Evolutionary conservation across 2,797 vertebrate species (phyloP).

Genomic region (Potorous gilbertii): DNA sequence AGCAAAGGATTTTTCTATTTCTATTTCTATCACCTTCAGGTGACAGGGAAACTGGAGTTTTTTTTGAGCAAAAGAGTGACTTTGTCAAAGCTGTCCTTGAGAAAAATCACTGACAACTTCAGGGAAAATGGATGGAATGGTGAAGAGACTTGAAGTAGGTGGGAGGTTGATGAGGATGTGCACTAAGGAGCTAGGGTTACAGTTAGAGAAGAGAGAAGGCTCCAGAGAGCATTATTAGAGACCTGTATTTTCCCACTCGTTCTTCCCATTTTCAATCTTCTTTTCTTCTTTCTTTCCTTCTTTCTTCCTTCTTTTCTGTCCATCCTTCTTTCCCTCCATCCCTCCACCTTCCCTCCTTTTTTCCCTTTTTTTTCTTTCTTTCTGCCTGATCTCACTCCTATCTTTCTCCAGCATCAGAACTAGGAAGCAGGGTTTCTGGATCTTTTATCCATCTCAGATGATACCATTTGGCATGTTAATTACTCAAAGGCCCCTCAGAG

Average conservation of each 20-base stretch:
- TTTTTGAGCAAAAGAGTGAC: not conserved
- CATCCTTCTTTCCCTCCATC: not conserved
- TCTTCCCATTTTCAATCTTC: too few species aligned
- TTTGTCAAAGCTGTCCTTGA: conserved; percentile 30
- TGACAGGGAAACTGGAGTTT: not conserved
- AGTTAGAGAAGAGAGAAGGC: not conserved
- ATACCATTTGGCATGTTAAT: not conserved
- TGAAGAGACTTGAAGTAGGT: not conserved
- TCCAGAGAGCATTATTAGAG: not conserved
- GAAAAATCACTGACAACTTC: conserved; percentile 18
- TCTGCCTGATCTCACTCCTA: not conserved
- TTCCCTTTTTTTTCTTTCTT: not conserved
- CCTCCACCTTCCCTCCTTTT: not conserved
- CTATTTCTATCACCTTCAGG: conserved; percentile 7
- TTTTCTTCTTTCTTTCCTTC: not conserved
- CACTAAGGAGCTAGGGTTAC: not conserved
- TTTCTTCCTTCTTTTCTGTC: not conserved
- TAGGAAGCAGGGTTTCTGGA: not conserved
- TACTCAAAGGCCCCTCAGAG: not conserved
- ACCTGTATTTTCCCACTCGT: not conserved
- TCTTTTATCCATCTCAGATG: not conserved
- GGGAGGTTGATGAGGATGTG: not conserved
- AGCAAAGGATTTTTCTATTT: conserved; percentile 22
- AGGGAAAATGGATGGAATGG: conserved; percentile 27
- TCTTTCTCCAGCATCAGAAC: not conserved